Evolutionary conservation across 2,113 vertebrate genomes (phyloP), one percentile per base, ranked within the genome.

Genomic region (Alligator mississippiensis): DNA sequence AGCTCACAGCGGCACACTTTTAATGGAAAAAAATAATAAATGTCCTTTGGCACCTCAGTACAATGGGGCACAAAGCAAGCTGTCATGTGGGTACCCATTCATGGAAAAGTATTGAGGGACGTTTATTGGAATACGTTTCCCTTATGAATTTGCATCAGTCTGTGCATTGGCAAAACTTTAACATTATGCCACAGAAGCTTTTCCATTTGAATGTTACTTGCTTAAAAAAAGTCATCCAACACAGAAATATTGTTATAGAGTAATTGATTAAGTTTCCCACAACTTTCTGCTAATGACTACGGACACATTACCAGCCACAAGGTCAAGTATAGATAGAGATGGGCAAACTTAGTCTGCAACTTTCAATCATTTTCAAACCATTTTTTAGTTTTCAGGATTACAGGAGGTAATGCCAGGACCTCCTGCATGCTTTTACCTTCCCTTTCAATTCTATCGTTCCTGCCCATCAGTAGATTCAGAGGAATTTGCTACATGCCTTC

Each of bases 201-300:
- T 83, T 12, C 11, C 27, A 30, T 60, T 82, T 55, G 15, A 14
- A 76, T 75, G 85, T 66, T 68, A 3, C 47, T 88, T 64, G 15
- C 61, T 84, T 74, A 77, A 12, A 57, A 75, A 90, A 90, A 90
- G 72, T 89, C n/a, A 80, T 70, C 25, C 27, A 63, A 27, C 27
- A 55, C 5, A 86, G 82, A 72, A 94, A 91, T 90, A 91, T 24
- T 54, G 66, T 88, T 79, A 15, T 27, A 55, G 21, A 66, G 24
- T 16, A 34, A 47, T 79, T 90, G 63, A 28, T 70, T 80, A 90
- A 74, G 63, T 79, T 93, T 79, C 76, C 54, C 55, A 66, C 80
- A 94, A 80, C 95, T 9, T 30, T 81, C 85, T 87, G 82, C 87
- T 93, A 77, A 83, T 38, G 89, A 90, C 82, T 87, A 90, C 89